Base-by-base conservation (phyloP, 2,113 vertebrate species). In the Suricata suricatta region DNA sequence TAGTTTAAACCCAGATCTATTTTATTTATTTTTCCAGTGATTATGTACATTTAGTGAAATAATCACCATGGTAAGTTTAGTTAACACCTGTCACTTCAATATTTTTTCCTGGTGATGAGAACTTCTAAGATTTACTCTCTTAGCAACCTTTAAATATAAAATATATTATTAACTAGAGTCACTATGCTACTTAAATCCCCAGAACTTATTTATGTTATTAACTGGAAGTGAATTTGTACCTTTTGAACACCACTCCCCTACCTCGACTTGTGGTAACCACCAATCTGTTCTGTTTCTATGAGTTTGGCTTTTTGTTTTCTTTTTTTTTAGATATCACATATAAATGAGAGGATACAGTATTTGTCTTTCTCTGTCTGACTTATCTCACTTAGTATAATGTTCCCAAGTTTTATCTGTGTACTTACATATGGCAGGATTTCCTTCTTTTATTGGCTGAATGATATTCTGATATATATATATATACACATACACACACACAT, bases 1-100 rank as follows among this genome's bases (percentile, higher is more conserved):
- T 88, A 96, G 86, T 91, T 94, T 96, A 92, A 97, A 88, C 71
- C 35, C 79, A 96, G 72, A 31, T 83, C 86, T 94, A 94, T 41
- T 92, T 96, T 96, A 93, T 64, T 71, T 71, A 57, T 83, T 89
- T 63, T 80, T 60, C 60, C 71, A 57, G 88, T 69, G 60, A 50
- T 52, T 76, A 15, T 33, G 9, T 35, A 17, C 68, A n/a, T 77
- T 35, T 84, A 44, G 25, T 17, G 31, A 87, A 71, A 81, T 72
- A 44, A 72, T 72, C 41, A 76, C 17, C 44, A 72, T 14, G 38
- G 1, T 60, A 63, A 63, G 38, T 80, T 86, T 85, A 77, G 25
- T 86, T 71, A 80, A 38, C 33, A 68, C 69, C 38, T 19, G n/a
- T 68, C 11, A 84, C 25, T 27, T 85, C 38, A 60, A 6, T 64